Conservation (phyloP, 1,140 invertebrate genomes). For the Copidosoma floridanum region DNA sequence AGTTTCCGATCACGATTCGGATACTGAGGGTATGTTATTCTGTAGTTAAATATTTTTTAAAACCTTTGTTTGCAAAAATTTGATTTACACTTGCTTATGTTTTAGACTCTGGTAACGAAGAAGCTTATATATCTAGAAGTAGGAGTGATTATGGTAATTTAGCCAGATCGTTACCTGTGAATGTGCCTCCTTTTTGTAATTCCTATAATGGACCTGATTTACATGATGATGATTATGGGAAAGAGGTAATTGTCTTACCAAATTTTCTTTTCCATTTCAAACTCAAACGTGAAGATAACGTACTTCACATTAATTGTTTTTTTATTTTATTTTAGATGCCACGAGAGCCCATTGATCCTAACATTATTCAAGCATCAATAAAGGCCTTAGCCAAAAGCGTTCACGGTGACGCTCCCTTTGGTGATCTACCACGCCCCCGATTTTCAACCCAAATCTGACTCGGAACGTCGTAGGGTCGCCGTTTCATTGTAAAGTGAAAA, state of each 20-base stretch:
- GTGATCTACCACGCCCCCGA: conserved; percentile 76
- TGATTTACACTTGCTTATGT: neutral
- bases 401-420: conserved; percentile 80
- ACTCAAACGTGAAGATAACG: too few species aligned
- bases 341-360: conserved; percentile 49
- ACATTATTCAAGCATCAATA: conserved; percentile 83
- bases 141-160: conserved; percentile 47
- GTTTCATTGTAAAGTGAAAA: neutral
- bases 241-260: conserved; percentile 44
- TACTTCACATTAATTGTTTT: too few species aligned
- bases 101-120: conserved; percentile 54
- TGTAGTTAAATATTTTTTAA: neutral
- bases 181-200: conserved; percentile 57
- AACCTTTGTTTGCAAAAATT: conserved; percentile 1
- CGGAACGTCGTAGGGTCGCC: conserved; percentile 6
- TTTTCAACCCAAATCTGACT: conserved; percentile 77
- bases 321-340: conserved; percentile 33
- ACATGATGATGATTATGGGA: conserved; percentile 50
- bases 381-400: conserved; percentile 82
- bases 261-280: neutral
- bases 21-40: conserved; percentile 52
- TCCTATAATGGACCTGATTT: conserved; percentile 36
- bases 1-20: conserved; percentile 54
- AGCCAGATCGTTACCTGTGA: conserved; percentile 60
- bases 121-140: conserved; percentile 50